A percentile compares a stretch with the other conserved stretches of the same genome.
These are phyloP conservation scores for Acanthiza pusilla DNA, from an alignment of 2,797 vertebrate genomes.

Conservation along the genomic window DNA sequence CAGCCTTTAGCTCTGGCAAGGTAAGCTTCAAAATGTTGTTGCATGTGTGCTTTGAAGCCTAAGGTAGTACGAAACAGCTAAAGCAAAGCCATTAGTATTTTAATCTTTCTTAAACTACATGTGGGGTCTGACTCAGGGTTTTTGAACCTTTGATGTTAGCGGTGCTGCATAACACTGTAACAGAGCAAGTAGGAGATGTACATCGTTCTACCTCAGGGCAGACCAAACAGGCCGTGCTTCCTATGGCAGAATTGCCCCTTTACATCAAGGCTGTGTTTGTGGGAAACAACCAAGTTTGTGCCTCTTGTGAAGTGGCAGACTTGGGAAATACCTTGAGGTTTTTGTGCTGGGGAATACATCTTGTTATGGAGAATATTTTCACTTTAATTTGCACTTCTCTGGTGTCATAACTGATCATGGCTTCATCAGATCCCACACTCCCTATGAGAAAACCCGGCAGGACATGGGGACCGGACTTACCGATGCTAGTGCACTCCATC, in stretches of 20 bases:
- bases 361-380: not conserved
- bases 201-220: not conserved
- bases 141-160: not conserved
- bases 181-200: not conserved
- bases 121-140: not conserved
- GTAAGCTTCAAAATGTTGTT: not conserved
- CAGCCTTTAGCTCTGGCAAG: not conserved
- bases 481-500: conserved; percentile 88
- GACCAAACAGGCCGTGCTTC: not conserved
- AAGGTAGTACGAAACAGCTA: not conserved
- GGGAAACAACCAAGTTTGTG: not conserved
- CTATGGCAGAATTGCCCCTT: not conserved
- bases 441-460: not conserved
- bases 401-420: not conserved
- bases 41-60: not conserved
- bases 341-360: not conserved
- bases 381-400: not conserved
- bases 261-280: not conserved
- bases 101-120: not conserved
- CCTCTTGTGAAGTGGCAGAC: not conserved
- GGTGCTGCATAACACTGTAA: not conserved
- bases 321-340: not conserved
- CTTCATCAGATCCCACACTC: not conserved
- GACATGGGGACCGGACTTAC: conserved; percentile 69
- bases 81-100: not conserved